A percentile compares a stretch with the other conserved stretches of the same genome.
phyloP scores from a whole-genome alignment of 2,888 invertebrate genomes.

The Chironomus riparius region DNA sequence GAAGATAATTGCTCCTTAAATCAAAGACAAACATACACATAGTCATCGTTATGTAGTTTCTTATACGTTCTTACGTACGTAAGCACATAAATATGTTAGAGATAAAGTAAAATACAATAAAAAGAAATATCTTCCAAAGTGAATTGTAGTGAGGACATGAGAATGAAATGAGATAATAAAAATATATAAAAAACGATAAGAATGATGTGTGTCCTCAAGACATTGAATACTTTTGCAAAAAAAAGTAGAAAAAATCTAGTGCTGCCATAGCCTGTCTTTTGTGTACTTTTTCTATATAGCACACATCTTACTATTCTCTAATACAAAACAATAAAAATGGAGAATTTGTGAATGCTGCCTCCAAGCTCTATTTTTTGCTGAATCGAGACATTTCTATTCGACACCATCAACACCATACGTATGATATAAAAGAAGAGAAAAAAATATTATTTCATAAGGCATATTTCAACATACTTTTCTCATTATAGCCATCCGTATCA shows the following conservation, averaged over 20 bases:
- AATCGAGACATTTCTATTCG: background rate
- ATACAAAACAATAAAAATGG: background rate
- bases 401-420: background rate
- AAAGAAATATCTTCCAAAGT: background rate
- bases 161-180: background rate
- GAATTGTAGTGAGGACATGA: background rate
- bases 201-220: background rate
- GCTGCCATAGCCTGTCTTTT: too few relatives aligned
- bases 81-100: too few relatives aligned
- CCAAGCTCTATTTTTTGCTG: background rate
- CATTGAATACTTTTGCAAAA: background rate
- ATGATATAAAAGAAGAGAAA: background rate
- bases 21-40: background rate
- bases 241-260: background rate
- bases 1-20: conserved; percentile 47
- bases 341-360: background rate
- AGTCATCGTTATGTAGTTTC: too few relatives aligned
- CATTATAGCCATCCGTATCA: conserved; percentile 47
- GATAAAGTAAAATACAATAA: background rate
- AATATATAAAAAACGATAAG: background rate
- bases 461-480: conserved; percentile 38
- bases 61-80: too few relatives aligned
- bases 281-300: background rate
- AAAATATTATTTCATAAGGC: background rate
- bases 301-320: background rate